Conservation (phyloP, 2,888 invertebrate genomes). For the Rhingia campestris region DNA sequence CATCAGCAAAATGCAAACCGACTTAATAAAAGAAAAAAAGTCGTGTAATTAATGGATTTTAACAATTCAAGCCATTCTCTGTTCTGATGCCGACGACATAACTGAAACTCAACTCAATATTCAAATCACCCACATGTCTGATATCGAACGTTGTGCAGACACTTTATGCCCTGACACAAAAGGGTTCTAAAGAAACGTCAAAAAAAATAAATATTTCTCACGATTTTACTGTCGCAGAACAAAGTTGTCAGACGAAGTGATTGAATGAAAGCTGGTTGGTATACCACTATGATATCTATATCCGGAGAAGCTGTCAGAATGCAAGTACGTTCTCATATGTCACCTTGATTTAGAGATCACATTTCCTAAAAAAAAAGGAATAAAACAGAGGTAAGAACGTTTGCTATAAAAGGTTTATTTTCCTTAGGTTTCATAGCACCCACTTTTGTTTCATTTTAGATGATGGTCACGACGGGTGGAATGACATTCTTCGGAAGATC, state of each 20-base stretch:
- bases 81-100: slow-evolving; percentile 20
- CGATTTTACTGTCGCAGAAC: slow-evolving; percentile 44
- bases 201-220: slow-evolving; percentile 43
- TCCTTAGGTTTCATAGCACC: too few species aligned
- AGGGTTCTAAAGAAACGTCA: slow-evolving; percentile 27
- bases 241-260: slow-evolving; percentile 13
- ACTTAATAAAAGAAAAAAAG: slow-evolving; percentile 9
- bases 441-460: too few species aligned
- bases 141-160: slow-evolving; percentile 1
- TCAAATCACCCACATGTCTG: slow-evolving; percentile 70
- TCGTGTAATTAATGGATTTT: slow-evolving; percentile 65
- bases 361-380: background rate
- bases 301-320: slow-evolving; percentile 4
- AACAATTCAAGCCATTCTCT: slow-evolving; percentile 27
- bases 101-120: slow-evolving; percentile 53
- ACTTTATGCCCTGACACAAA: slow-evolving; percentile 16
- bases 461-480: too few species aligned
- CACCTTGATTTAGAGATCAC: slow-evolving; percentile 42
- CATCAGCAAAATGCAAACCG: background rate
- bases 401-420: too few species aligned
- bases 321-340: slow-evolving; percentile 18
- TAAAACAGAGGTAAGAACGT: too few species aligned
- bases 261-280: slow-evolving; percentile 5
- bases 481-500: too few species aligned
- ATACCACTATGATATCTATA: slow-evolving; percentile 20